Conservation (phyloP, 2,797 vertebrate species). For the Clarias fuscus region DNA sequence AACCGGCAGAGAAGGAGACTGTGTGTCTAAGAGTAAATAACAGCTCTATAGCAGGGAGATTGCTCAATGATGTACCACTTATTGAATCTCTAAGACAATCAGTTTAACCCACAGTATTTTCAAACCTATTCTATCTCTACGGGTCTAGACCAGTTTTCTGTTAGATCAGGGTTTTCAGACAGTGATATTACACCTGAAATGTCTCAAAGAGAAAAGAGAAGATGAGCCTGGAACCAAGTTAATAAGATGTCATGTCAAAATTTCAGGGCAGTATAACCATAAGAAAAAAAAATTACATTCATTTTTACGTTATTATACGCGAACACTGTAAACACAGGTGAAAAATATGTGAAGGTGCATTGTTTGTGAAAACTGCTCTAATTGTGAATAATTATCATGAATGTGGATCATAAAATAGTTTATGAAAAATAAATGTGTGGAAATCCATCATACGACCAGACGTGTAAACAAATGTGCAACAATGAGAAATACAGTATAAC, state of each 20-base stretch:
- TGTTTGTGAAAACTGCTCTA: background rate
- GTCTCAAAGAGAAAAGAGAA: conserved; percentile 35
- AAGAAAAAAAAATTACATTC: background rate
- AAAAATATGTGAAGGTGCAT: background rate
- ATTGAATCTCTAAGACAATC: conserved; percentile 58
- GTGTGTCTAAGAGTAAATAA: conserved; percentile 56
- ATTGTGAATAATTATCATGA: background rate
- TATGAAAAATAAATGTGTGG: background rate
- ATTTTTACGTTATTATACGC: background rate
- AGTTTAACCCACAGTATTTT: conserved; percentile 50
- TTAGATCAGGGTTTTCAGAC: conserved; percentile 47
- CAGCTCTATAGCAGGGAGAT: conserved; percentile 49
- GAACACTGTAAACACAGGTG: background rate
- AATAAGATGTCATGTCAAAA: conserved; percentile 51
- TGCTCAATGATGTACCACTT: conserved; percentile 58
- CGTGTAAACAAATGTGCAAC: background rate
- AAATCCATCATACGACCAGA: background rate
- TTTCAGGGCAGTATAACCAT: conserved; percentile 37
- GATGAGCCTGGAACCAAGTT: conserved; percentile 29
- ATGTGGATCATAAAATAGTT: background rate
- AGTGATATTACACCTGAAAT: conserved; percentile 47
- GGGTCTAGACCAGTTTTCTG: conserved; percentile 38
- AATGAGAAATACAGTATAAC: background rate
- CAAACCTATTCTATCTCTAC: conserved; percentile 36
- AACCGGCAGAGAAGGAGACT: conserved; percentile 56